These are phyloP conservation scores for Meloidogyne hapla DNA, from an alignment of 1,140 invertebrate genomes.

Conservation along the genomic window DNA sequence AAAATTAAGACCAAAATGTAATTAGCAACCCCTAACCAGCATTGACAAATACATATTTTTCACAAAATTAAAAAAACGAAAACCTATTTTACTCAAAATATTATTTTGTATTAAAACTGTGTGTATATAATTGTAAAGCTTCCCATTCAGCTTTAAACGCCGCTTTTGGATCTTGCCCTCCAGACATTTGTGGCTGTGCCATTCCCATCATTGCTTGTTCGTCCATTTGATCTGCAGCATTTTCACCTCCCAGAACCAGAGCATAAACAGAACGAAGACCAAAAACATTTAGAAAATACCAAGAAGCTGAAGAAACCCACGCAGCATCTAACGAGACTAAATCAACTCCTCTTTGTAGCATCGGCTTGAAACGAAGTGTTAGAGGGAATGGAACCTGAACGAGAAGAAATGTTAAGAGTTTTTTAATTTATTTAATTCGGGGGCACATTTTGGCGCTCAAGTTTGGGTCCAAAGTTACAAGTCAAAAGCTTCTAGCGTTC, in stretches of 20 bases:
- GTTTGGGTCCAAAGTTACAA: neutral
- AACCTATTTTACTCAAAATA: neutral
- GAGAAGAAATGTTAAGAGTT: neutral
- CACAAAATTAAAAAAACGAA: too few relatives aligned
- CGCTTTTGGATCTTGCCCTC: conserved; percentile 80
- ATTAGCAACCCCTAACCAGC: too few relatives aligned
- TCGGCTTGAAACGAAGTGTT: conserved; percentile 94
- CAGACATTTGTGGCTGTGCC: conserved; percentile 24
- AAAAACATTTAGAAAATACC: conserved; percentile 99
- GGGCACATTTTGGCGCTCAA: neutral
- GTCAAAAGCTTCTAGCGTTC: too few relatives aligned
- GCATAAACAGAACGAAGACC: conserved; percentile 95
- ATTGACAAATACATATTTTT: too few relatives aligned
- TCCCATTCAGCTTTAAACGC: conserved; percentile 99
- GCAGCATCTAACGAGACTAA: conserved; percentile 90
- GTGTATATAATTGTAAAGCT: conserved; percentile 81
- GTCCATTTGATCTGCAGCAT: conserved; percentile 69
- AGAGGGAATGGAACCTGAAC: conserved; percentile 87
- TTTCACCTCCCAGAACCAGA: conserved; percentile 94
- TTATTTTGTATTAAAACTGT: conserved; percentile 32
- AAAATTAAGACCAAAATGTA: too few relatives aligned
- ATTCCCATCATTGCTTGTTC: conserved; percentile 41
- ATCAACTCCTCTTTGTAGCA: conserved; percentile 97
- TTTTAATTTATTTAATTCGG: neutral
- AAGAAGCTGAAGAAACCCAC: conserved; percentile 98